Evolutionary conservation across 2,797 vertebrate species (phyloP).

Genomic region (Gallinago nigripennis): DNA sequence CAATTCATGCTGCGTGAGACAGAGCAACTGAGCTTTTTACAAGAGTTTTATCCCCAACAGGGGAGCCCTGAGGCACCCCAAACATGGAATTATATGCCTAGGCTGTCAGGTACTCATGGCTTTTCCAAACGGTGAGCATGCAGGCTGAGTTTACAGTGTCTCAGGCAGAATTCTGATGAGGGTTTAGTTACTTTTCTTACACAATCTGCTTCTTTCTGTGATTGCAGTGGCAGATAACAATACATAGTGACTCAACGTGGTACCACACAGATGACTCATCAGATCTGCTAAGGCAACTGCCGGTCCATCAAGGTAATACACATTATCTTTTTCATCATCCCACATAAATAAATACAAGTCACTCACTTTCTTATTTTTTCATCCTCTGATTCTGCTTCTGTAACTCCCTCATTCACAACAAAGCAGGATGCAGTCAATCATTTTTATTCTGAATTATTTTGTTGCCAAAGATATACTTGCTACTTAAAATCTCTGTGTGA

Average conservation of each 20-base stretch:
- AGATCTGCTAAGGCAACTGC: not conserved
- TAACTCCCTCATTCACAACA: not conserved
- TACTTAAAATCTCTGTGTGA: not conserved
- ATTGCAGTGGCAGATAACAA: not conserved
- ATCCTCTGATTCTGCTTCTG: not conserved
- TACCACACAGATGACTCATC: not conserved
- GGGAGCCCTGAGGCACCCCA: not conserved
- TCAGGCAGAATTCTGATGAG: not conserved
- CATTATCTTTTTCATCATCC: not conserved
- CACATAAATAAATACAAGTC: not conserved
- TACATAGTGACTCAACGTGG: not conserved
- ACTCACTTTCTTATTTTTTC: not conserved
- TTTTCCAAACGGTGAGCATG: not conserved
- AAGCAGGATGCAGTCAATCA: not conserved
- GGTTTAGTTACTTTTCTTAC: not conserved
- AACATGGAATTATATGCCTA: not conserved
- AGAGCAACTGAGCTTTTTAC: not conserved
- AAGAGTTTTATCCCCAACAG: not conserved
- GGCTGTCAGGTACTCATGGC: not conserved
- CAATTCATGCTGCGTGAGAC: fast-evolving
- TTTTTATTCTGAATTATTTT: not conserved
- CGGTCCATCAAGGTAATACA: not conserved
- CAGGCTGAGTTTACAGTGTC: not conserved
- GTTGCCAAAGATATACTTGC: not conserved
- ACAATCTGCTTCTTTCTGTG: not conserved